Percentiles rank a stretch among this genome's conserved stretches.
Conservation (phyloP, 2,888 invertebrate species). For the Cantharis rustica region DNA sequence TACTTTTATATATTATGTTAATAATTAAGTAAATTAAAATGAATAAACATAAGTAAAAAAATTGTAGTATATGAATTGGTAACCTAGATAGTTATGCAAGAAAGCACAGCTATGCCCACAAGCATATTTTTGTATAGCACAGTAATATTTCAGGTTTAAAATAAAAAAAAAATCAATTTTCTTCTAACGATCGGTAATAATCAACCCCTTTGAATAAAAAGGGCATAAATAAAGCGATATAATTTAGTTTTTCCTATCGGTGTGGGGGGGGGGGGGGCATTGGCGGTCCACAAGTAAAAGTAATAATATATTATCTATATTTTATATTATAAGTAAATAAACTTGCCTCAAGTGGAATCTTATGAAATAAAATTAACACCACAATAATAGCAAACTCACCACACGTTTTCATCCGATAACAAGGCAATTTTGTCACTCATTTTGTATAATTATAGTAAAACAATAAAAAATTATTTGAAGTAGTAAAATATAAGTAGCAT, state of each 20-base stretch:
- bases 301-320: too few species aligned
- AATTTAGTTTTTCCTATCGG: too few species aligned
- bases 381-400: constrained; percentile 18
- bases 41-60: neutral
- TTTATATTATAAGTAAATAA: neutral
- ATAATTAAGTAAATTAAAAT: neutral
- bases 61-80: neutral
- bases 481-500: neutral
- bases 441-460: neutral
- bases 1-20: too few species aligned
- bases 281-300: too few species aligned
- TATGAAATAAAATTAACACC: neutral
- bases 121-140: neutral
- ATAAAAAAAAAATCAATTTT: neutral
- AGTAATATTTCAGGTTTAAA: neutral
- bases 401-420: constrained; percentile 25
- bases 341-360: neutral
- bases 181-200: neutral
- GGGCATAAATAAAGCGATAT: too few species aligned
- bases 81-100: neutral
- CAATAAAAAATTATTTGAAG: neutral
- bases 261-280: too few species aligned
- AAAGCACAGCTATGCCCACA: neutral
- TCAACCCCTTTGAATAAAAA: neutral
- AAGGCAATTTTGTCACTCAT: constrained; percentile 20